These are phyloP conservation scores for Eonycteris spelaea DNA, from an alignment of 2,113 vertebrate genomes.

Conservation along the genomic window DNA sequence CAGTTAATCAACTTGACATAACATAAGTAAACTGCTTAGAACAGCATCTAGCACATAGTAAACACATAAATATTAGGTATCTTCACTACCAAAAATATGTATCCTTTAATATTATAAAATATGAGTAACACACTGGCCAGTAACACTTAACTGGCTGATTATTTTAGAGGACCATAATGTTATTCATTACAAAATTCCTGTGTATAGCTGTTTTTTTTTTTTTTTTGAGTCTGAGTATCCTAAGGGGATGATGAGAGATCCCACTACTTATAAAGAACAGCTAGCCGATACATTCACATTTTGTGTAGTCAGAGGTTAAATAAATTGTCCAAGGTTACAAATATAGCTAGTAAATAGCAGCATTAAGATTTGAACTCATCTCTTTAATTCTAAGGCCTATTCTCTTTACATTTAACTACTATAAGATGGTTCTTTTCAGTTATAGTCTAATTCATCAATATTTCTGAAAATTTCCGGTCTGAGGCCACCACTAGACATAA, in stretches of 20 bases:
- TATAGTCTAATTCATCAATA: background rate
- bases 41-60: background rate
- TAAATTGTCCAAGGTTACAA: background rate
- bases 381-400: background rate
- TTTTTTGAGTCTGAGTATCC: background rate
- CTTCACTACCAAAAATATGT: background rate
- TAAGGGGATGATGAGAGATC: background rate
- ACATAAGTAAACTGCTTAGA: background rate
- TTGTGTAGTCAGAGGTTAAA: background rate
- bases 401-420: background rate
- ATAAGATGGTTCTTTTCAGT: background rate
- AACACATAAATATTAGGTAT: background rate
- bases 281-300: background rate
- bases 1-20: conserved; percentile 10
- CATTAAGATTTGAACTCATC: background rate
- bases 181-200: background rate
- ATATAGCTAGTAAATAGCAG: background rate
- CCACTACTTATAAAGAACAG: background rate
- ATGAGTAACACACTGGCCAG: background rate
- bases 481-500: background rate
- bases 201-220: background rate
- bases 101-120: conserved; percentile 17
- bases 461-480: conserved; percentile 26
- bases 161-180: background rate
- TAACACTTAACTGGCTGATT: background rate